Evolutionary conservation across 2,797 vertebrate species (phyloP).

Genomic region (Oceanodroma leucorhoa): DNA sequence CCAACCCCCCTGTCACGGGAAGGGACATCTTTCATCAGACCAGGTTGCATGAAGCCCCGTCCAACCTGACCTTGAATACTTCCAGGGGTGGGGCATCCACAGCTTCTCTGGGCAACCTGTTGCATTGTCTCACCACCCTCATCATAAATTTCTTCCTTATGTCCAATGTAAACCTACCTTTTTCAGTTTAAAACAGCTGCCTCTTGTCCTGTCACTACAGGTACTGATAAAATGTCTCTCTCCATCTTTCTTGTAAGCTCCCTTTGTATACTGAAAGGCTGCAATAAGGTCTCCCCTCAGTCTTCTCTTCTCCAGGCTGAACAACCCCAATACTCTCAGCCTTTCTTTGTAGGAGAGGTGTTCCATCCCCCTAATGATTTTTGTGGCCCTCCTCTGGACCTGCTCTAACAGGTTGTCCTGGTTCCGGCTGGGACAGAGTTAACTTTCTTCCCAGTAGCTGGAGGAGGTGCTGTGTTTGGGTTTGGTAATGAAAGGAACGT

Average conservation of each 20-base stretch:
- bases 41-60: neutral
- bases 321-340: neutral
- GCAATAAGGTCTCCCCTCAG: neutral
- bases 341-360: neutral
- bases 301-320: neutral
- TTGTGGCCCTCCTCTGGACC: neutral
- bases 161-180: neutral
- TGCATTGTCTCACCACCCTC: neutral
- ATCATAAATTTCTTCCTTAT: neutral
- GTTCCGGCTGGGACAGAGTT: too few species aligned
- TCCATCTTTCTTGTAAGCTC: neutral
- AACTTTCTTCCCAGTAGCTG: too few species aligned
- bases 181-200: neutral
- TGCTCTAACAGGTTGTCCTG: too few species aligned
- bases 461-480: too few species aligned
- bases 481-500: too few species aligned
- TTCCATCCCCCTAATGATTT: neutral
- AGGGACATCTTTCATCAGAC: neutral
- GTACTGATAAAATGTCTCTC: neutral
- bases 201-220: neutral
- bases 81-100: neutral
- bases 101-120: neutral
- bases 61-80: neutral
- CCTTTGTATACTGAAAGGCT: neutral
- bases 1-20: fast-evolving